phyloP scores from a whole-genome alignment of 2,888 invertebrate species.

The Hesperia comma region DNA sequence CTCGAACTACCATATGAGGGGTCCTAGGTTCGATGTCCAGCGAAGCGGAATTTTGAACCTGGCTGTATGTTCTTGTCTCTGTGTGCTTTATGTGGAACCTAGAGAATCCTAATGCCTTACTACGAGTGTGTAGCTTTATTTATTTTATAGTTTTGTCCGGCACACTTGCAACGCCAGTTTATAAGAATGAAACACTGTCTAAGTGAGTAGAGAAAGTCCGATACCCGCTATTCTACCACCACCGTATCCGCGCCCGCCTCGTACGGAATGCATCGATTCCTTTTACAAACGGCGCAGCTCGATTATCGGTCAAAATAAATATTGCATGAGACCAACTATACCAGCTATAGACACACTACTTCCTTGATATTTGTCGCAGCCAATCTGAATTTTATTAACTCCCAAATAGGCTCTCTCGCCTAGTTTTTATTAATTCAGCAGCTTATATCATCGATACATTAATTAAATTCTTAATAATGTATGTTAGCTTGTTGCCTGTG shows the following conservation, averaged over 20 bases:
- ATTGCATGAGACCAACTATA: slow-evolving; percentile 55
- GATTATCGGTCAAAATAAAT: slow-evolving; percentile 61
- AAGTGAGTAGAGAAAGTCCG: not conserved
- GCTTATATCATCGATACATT: not conserved
- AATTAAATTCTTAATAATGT: too few species aligned
- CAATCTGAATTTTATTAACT: slow-evolving; percentile 33
- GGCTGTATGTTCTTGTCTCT: too few species aligned
- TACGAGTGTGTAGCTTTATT: too few species aligned
- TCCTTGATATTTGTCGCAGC: slow-evolving; percentile 32
- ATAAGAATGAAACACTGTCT: too few species aligned
- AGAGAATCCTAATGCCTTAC: too few species aligned
- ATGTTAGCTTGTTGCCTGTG: too few species aligned
- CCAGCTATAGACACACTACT: slow-evolving; percentile 1
- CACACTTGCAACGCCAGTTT: too few species aligned
- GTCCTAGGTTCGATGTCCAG: too few species aligned
- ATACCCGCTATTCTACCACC: not conserved
- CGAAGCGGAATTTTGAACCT: too few species aligned
- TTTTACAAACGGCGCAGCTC: slow-evolving; percentile 47
- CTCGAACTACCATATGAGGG: too few species aligned
- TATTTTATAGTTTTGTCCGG: too few species aligned
- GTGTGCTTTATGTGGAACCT: too few species aligned
- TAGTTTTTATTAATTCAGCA: slow-evolving; percentile 1
- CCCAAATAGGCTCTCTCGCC: not conserved
- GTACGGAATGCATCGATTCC: slow-evolving; percentile 61
- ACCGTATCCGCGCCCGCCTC: slow-evolving; percentile 15